These are phyloP conservation scores for Nothobranchius furzeri DNA, from an alignment of 2,113 vertebrate species.

Conservation along the genomic window DNA sequence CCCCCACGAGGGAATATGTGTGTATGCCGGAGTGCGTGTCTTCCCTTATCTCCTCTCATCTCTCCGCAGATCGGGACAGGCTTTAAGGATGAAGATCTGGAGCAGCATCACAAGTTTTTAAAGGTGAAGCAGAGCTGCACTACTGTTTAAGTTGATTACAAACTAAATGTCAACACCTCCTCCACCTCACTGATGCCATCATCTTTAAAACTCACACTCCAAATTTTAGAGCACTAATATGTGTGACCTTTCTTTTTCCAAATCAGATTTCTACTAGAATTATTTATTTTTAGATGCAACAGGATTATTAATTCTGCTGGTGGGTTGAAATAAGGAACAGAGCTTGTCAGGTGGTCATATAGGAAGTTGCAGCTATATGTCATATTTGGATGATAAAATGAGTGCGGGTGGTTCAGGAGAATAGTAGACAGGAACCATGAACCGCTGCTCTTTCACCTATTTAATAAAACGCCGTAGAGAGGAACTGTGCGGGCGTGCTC, in stretches of 20 bases:
- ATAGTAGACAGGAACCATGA: not conserved
- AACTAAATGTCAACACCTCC: slow-evolving; percentile 4
- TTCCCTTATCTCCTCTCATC: slow-evolving; percentile 40
- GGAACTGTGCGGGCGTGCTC: slow-evolving; percentile 14
- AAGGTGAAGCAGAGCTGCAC: slow-evolving; percentile 78
- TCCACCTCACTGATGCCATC: not conserved
- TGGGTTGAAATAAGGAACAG: no score
- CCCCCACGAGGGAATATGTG: slow-evolving; percentile 37
- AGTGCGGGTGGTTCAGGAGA: not conserved
- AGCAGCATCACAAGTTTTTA: slow-evolving; percentile 83
- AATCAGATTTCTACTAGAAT: not conserved
- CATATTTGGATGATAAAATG: no score
- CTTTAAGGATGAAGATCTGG: slow-evolving; percentile 90
- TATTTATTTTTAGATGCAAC: not conserved
- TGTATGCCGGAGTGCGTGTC: slow-evolving; percentile 7
- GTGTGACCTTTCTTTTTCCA: not conserved
- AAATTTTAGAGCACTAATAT: not conserved
- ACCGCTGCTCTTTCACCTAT: not conserved
- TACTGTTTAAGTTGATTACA: slow-evolving; percentile 1
- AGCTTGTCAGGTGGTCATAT: not conserved
- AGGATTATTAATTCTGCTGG: not conserved
- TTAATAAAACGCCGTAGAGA: slow-evolving; percentile 9
- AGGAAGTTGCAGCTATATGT: not conserved
- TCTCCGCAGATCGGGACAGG: slow-evolving; percentile 87
- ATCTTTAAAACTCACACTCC: not conserved